A percentile compares a stretch with the other conserved stretches of the same genome.
phyloP scores from a whole-genome alignment of 2,113 vertebrate genomes.

The Steatornis caripensis region DNA sequence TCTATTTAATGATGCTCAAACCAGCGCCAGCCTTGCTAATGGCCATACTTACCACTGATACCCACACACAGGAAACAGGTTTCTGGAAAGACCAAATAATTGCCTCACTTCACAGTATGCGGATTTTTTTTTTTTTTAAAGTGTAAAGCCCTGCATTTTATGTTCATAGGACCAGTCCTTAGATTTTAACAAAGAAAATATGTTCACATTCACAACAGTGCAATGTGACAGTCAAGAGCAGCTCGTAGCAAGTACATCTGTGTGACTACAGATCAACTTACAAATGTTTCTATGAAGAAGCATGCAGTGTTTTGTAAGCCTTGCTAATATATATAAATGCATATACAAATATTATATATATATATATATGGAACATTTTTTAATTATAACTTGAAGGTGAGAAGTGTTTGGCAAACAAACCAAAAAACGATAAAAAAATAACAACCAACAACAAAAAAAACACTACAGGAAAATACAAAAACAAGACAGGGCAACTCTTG shows the following conservation, averaged over 20 bases:
- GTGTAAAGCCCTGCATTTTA: conserved; percentile 9
- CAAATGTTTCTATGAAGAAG: neutral
- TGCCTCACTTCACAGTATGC: conserved; percentile 56
- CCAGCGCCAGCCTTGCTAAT: conserved; percentile 58
- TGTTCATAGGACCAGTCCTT: conserved; percentile 13
- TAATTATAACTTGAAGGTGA: neutral
- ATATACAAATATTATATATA: neutral
- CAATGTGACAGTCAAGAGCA: neutral
- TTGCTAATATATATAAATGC: neutral
- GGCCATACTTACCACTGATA: conserved; percentile 58
- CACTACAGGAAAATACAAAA: neutral
- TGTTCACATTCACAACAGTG: neutral
- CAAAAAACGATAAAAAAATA: neutral
- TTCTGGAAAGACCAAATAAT: conserved; percentile 68
- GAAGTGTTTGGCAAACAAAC: neutral
- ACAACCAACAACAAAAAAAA: neutral
- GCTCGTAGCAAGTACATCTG: neutral
- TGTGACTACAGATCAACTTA: neutral
- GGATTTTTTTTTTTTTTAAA: neutral
- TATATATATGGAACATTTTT: neutral
- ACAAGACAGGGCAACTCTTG: neutral
- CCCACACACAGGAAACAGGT: neutral
- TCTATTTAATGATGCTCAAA: conserved; percentile 73
- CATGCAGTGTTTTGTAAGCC: neutral
- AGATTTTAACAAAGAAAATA: conserved; percentile 25